These are phyloP conservation scores for Naja naja DNA, from an alignment of 2,113 vertebrate genomes.

Conservation along the genomic window DNA sequence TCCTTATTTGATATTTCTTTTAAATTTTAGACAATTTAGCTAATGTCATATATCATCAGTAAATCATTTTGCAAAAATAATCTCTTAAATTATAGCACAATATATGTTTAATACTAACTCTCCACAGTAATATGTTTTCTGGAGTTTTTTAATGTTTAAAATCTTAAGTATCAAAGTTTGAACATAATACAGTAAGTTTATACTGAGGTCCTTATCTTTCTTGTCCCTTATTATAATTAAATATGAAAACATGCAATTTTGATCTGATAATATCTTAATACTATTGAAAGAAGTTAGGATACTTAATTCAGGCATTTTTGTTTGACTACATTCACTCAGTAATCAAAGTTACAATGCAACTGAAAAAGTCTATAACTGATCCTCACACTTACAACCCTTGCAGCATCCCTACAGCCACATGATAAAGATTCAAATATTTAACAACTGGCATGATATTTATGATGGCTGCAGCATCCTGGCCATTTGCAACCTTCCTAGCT, in stretches of 20 bases:
- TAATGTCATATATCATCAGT: neutral
- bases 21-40: neutral
- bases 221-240: neutral
- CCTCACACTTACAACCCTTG: neutral
- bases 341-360: neutral
- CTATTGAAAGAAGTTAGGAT: neutral
- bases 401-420: neutral
- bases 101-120: neutral
- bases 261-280: neutral
- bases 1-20: neutral
- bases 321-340: neutral
- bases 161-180: neutral
- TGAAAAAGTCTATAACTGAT: neutral
- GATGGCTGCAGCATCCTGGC: neutral
- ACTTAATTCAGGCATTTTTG: slow-evolving; percentile 17
- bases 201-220: neutral
- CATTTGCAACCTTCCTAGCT: neutral
- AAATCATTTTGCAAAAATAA: neutral
- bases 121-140: neutral
- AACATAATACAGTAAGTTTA: neutral
- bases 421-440: neutral
- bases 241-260: neutral
- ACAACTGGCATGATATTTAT: neutral
- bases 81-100: neutral
- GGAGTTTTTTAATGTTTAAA: neutral